Percentiles rank a stretch among this genome's conserved stretches.
phyloP scores from a whole-genome alignment of 2,888 invertebrate species.

The Bellardia pandia region DNA sequence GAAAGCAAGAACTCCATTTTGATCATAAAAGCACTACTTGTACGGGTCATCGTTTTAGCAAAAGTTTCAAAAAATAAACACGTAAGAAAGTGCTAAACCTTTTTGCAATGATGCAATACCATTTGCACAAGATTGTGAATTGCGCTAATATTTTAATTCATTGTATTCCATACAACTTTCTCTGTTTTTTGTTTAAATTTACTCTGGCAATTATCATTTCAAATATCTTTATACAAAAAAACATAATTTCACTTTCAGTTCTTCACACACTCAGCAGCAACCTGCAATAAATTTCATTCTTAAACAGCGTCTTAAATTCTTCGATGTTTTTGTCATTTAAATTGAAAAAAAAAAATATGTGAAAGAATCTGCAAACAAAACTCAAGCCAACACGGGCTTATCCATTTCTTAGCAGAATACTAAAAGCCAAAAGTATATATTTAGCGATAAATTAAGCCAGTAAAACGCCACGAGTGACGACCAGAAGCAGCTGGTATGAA shows the following conservation, averaged over 20 bases:
- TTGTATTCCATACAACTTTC: neutral
- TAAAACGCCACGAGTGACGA: neutral
- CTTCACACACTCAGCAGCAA: neutral
- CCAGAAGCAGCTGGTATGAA: neutral
- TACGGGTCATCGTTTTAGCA: too few species aligned
- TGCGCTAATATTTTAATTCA: too few species aligned
- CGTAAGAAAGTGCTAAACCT: too few species aligned
- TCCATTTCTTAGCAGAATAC: neutral
- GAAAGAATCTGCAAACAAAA: neutral
- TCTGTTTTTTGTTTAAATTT: neutral
- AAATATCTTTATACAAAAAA: neutral
- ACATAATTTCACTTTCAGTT: neutral
- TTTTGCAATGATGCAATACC: too few species aligned
- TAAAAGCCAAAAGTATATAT: neutral
- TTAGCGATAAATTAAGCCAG: neutral
- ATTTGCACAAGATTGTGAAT: too few species aligned
- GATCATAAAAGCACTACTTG: too few species aligned
- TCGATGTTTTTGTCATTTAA: neutral
- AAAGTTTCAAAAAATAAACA: too few species aligned
- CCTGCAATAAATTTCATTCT: constrained; percentile 5
- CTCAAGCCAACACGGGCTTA: neutral
- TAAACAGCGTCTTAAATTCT: neutral
- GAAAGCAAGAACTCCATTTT: too few species aligned
- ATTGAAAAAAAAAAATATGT: neutral
- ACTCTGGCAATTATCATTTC: neutral